phyloP scores from a whole-genome alignment of 23 tunicate species.

The Styela plicata region DNA sequence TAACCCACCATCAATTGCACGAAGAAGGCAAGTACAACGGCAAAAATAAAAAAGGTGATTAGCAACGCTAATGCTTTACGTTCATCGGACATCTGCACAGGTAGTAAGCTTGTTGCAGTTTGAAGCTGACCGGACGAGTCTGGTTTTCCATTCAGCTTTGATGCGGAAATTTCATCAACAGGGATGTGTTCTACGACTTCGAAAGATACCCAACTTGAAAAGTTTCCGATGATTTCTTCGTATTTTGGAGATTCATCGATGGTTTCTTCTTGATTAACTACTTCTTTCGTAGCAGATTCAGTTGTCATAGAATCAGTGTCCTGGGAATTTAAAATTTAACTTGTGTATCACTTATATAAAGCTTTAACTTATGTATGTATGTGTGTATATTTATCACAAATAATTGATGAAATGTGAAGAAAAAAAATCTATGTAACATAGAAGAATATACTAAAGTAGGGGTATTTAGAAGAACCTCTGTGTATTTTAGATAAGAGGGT shows the following conservation, averaged over 20 bases:
- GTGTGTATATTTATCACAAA: no score
- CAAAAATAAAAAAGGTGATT: slow-evolving; percentile 35
- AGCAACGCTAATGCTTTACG: slow-evolving; percentile 31
- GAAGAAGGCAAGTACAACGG: slow-evolving; percentile 40
- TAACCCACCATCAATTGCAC: slow-evolving; percentile 35
- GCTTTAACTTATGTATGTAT: no score
- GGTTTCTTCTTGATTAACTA: background rate
- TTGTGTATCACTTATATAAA: no score
- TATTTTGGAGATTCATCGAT: background rate
- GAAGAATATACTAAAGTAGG: no score
- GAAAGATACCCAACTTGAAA: background rate
- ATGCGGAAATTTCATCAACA: background rate
- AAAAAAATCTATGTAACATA: no score
- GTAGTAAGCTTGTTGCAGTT: background rate
- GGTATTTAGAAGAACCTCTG: no score
- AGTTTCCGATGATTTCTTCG: background rate
- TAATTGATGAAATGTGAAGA: no score
- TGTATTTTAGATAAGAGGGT: no score
- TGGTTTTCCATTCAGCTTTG: background rate
- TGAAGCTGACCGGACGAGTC: slow-evolving; percentile 1
- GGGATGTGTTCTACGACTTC: background rate
- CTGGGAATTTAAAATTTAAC: no score
- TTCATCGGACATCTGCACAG: slow-evolving; percentile 21
- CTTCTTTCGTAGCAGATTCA: background rate
- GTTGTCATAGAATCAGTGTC: background rate